These are phyloP conservation scores for Ciconia stormi DNA, from an alignment of 2,113 vertebrate genomes.

Conservation along the genomic window DNA sequence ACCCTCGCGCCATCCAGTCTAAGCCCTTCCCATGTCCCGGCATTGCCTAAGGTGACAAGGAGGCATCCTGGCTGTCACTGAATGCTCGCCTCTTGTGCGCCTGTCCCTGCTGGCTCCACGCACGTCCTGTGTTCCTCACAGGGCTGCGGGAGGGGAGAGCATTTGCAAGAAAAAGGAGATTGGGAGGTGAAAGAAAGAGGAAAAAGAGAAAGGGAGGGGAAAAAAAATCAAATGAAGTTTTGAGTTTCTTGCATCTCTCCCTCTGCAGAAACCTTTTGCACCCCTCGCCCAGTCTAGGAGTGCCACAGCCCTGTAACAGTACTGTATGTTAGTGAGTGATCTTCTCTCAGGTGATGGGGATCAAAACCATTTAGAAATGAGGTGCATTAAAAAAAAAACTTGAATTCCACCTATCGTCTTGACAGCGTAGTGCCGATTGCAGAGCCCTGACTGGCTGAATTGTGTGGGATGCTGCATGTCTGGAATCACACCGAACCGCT, in stretches of 20 bases:
- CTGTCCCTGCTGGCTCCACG: slow-evolving; percentile 9
- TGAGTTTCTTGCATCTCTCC: neutral
- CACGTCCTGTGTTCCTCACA: neutral
- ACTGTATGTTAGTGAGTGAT: neutral
- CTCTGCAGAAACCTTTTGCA: neutral
- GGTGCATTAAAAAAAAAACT: neutral
- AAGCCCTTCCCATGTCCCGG: fast-evolving
- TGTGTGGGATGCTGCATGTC: neutral
- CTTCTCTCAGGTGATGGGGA: neutral
- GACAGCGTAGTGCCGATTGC: neutral
- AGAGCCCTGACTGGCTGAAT: neutral
- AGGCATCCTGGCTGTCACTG: neutral
- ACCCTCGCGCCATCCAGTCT: neutral
- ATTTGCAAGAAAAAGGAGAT: neutral
- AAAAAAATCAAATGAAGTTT: neutral
- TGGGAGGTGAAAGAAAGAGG: neutral
- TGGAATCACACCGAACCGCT: neutral
- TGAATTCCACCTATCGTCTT: neutral
- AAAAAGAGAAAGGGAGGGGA: neutral
- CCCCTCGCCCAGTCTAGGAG: neutral
- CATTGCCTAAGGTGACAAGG: slow-evolving; percentile 19
- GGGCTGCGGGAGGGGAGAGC: neutral
- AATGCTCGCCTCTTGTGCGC: neutral
- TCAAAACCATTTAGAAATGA: neutral
- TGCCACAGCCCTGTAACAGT: neutral